Conservation (phyloP, 2,888 invertebrate genomes). For the Polydrusus pterygomalis region DNA sequence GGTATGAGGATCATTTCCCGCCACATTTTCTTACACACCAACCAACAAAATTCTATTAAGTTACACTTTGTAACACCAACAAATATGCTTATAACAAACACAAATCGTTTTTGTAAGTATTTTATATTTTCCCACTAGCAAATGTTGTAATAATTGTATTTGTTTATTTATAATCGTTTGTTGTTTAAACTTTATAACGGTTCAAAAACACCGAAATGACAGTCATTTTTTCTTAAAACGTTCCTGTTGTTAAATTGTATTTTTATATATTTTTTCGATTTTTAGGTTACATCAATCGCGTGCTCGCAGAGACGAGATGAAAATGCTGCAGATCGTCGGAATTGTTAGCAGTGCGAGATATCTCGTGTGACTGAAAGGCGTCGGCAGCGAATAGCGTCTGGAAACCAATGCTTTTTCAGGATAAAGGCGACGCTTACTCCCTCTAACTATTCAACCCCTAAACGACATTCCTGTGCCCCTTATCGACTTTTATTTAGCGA, state of each 20-base stretch:
- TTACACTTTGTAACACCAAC: constrained; percentile 27
- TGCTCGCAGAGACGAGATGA: constrained; percentile 52
- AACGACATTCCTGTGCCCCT: constrained; percentile 52
- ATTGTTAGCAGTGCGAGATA: constrained; percentile 54
- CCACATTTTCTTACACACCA: constrained; percentile 31
- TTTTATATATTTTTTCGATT: constrained; percentile 10
- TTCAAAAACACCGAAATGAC: constrained; percentile 1
- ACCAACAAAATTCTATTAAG: constrained; percentile 11
- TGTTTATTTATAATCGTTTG: neutral
- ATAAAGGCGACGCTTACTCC: constrained; percentile 60
- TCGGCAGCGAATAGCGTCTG: constrained; percentile 60
- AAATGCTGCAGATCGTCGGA: constrained; percentile 40
- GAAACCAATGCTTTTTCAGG: constrained; percentile 47
- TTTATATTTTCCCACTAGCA: neutral
- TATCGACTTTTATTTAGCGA: constrained; percentile 37
- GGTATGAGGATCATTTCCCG: constrained; percentile 32
- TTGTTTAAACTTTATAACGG: neutral
- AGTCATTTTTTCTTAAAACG: constrained; percentile 32
- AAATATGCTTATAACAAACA: constrained; percentile 29
- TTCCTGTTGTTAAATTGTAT: neutral
- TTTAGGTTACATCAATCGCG: constrained; percentile 57
- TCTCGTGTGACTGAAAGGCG: constrained; percentile 64
- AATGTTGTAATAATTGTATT: neutral
- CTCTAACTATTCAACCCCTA: constrained; percentile 59
- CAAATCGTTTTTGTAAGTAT: constrained; percentile 14